Base-by-base conservation (phyloP, 2,113 vertebrate species). In the Leiothrix lutea region DNA sequence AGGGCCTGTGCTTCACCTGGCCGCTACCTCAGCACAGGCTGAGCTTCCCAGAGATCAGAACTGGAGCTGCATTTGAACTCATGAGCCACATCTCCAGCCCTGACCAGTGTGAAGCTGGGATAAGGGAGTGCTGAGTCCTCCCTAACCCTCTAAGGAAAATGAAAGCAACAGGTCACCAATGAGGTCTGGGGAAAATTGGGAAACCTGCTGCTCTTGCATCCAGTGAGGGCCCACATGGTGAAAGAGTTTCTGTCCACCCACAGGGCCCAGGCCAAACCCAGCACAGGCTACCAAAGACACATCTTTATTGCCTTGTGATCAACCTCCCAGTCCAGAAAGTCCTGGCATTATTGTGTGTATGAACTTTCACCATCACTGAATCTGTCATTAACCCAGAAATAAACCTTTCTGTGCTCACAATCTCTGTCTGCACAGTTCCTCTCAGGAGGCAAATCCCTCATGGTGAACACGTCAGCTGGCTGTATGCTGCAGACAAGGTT, bases 401-500 rank as follows among this genome's bases (percentile, higher is more conserved):
- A 96, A 95, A 97, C 88, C 96, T 94, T 91, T 94, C 58, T 72
- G 74, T 69, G 83, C 91, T 92, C 84, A 48, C 80, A 67, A 7
- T 80, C 78, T 86, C 78, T 83, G 90, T 95, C 88, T 88, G 67
- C 84, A 72, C 42, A 35, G 90, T 54, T 66, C 73, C 92, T 88
- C 89, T 95, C 92, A 81, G 73, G 77, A 85, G 92, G 93, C 88
- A 22, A 94, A 93, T 90, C 85, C 90, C 88, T 94, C 92, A 86
- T 9, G 45, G 84, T 24, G 57, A 92, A 75, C 70, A 51, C 26
- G 48, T 94, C 93, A 96, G 91, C 83, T 3, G 45, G 70, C 80
- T 87, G 87, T 53, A 28, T 3, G 25, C 91, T 82, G 90, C 94
- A 91, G 94, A 94, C 95, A 92, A 56, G 88, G 94, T 94, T 96